Evolutionary conservation across 2,797 vertebrate species (phyloP), one percentile per base, ranked within the genome.

Genomic region (Pseudomugil gertrudae): DNA sequence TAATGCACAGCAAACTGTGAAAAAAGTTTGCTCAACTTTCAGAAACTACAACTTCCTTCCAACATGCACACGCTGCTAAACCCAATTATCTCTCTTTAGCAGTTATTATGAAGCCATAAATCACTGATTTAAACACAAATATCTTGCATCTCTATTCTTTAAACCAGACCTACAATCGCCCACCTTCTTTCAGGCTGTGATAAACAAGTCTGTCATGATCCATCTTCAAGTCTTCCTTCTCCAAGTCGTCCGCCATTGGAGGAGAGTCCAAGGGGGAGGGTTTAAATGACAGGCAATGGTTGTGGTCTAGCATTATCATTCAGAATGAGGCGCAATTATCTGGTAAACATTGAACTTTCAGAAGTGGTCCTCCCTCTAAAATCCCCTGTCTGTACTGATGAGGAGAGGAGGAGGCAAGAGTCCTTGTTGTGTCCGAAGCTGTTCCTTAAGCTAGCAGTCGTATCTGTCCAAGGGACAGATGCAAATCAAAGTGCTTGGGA

Each of bases 121-220:
- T 61, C 33, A 32, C 36, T 32, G 57, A 64, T 60, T 58, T 70
- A 73, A 72, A 82, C 58, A 79, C 57, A 71, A 74, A 80, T 66
- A 55, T 64, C 54, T 17, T 24, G 54, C 35, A 36, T 56, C 24
- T 75, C 19, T 55, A 27, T 70, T 70, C 64, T 80, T 55, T 57
- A n/a, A 66, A 67, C 69, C 48, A 21, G 6, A 59, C 30, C 64
- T 62, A 26, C 14, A 72, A 59, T 68, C 1, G 66, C 93, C 90
- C 92, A 94, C 94, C 94, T 94, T 95, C 94, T 87, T 94, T 94
- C 75, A 95, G 87, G 80, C 89, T 94, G 89, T 93, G 90, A 91
- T 93, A 94, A 72, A 91, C 86, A 50, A 90, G 84, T 76, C 84
- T 90, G 72, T 93, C 92, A 48, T 87, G 90, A 73, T 94, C 92